phyloP scores from a whole-genome alignment of 2,888 invertebrate genomes.

The Euclidia mi region DNA sequence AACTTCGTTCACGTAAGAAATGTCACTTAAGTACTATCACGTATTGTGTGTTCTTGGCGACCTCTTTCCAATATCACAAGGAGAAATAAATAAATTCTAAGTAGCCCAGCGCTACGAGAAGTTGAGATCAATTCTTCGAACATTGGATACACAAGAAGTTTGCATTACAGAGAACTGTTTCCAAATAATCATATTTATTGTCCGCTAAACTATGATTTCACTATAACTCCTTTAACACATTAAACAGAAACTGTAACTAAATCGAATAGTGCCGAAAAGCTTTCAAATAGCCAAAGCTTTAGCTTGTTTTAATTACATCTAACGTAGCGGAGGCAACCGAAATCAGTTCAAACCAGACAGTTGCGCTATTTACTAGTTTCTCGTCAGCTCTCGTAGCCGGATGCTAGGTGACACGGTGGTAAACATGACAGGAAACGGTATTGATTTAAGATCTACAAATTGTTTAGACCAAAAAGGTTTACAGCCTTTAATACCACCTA shows the following conservation, averaged over 20 bases:
- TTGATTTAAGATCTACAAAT: background rate
- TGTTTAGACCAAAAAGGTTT: background rate
- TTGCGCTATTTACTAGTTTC: slow-evolving; percentile 11
- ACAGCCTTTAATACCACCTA: too few relatives aligned
- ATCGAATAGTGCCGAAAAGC: slow-evolving; percentile 13
- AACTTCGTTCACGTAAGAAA: too few relatives aligned
- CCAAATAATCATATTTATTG: too few relatives aligned
- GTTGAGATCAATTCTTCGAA: too few relatives aligned
- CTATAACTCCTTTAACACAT: background rate
- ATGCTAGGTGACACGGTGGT: slow-evolving; percentile 2
- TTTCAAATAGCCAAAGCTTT: slow-evolving; percentile 17
- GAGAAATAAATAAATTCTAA: too few relatives aligned
- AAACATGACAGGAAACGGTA: slow-evolving; percentile 5
- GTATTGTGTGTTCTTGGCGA: too few relatives aligned
- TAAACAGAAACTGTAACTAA: background rate
- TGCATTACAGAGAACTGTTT: too few relatives aligned
- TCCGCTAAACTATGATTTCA: background rate
- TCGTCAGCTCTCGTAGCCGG: background rate
- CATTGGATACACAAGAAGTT: too few relatives aligned
- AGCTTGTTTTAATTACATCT: slow-evolving; percentile 19
- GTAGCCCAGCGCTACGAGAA: too few relatives aligned
- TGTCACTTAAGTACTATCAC: too few relatives aligned
- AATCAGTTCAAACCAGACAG: slow-evolving; percentile 18
- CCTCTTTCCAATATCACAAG: too few relatives aligned
- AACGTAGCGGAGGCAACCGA: slow-evolving; percentile 13